A percentile compares a stretch with the other conserved stretches of the same genome.
Evolutionary conservation across 2,888 invertebrate genomes (phyloP).

Genomic region (Dendrolimus houi): DNA sequence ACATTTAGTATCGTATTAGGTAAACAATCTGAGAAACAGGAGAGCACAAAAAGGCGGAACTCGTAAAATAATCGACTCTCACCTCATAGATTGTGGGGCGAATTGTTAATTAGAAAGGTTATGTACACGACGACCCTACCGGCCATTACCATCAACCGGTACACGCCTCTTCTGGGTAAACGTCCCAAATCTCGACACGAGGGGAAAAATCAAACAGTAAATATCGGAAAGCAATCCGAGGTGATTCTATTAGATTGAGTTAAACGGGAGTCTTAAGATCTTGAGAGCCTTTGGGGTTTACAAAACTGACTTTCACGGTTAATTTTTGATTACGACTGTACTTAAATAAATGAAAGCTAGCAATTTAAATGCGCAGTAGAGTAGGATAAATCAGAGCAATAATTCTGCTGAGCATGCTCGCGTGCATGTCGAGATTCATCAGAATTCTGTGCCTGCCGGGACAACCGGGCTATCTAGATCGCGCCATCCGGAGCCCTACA

Average conservation of each 20-base stretch:
- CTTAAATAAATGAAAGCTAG: not conserved
- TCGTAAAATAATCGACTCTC: conserved; percentile 31
- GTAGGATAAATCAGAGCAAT: conserved; percentile 16
- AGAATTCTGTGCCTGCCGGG: conserved; percentile 18
- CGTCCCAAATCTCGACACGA: conserved; percentile 59
- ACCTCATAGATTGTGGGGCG: conserved; percentile 22
- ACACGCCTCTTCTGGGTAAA: conserved; percentile 67
- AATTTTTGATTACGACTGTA: conserved; percentile 19
- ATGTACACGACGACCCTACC: conserved; percentile 52
- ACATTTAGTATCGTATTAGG: too few species aligned
- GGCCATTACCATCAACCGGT: conserved; percentile 49
- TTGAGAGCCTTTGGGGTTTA: conserved; percentile 35
- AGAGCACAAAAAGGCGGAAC: conserved; percentile 21
- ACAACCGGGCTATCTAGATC: conserved; percentile 49
- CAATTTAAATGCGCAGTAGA: not conserved
- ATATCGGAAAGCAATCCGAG: conserved; percentile 71
- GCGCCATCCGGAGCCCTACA: conserved; percentile 37
- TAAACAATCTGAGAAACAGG: conserved; percentile 4
- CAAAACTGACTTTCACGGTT: conserved; percentile 27
- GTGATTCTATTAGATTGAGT: conserved; percentile 72
- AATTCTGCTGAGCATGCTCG: conserved; percentile 29
- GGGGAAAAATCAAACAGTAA: conserved; percentile 70
- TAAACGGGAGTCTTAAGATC: conserved; percentile 46
- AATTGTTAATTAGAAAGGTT: conserved; percentile 62
- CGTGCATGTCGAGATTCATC: conserved; percentile 51